These are phyloP conservation scores for Cheirogaleus medius DNA, from an alignment of 2,113 vertebrate genomes.

Conservation along the genomic window DNA sequence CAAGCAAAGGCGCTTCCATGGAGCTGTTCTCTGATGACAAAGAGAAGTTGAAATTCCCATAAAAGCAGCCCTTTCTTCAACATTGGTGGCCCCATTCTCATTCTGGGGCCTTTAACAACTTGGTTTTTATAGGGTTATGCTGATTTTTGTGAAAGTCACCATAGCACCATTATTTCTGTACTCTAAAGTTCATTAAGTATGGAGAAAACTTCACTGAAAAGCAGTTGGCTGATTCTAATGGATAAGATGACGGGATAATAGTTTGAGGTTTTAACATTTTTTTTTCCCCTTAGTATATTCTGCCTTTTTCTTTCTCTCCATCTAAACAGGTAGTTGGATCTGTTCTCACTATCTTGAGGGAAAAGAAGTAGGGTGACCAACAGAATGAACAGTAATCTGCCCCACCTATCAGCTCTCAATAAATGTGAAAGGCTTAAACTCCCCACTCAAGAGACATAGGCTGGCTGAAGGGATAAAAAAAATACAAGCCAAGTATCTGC, in stretches of 20 bases:
- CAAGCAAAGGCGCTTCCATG: neutral
- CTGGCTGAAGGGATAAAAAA: too few species aligned
- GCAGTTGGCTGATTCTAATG: neutral
- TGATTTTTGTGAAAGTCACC: neutral
- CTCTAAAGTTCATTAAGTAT: neutral
- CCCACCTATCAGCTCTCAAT: too few species aligned
- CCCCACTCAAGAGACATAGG: too few species aligned
- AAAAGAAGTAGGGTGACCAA: neutral
- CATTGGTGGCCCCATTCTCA: neutral
- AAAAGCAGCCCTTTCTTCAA: neutral
- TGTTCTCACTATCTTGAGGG: neutral
- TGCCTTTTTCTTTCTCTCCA: neutral
- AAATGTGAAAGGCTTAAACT: too few species aligned
- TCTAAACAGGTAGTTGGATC: neutral
- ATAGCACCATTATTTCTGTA: conserved; percentile 11
- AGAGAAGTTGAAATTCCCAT: neutral
- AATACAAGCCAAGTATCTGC: too few species aligned
- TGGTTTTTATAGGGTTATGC: neutral
- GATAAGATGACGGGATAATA: neutral
- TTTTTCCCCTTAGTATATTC: neutral
- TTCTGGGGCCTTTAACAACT: neutral
- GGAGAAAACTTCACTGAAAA: neutral
- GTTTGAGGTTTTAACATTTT: neutral
- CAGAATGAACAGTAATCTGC: too few species aligned
- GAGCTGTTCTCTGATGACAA: neutral